These are phyloP conservation scores for Eupithecia pulchellata DNA, from an alignment of 2,888 invertebrate species.

Conservation along the genomic window DNA sequence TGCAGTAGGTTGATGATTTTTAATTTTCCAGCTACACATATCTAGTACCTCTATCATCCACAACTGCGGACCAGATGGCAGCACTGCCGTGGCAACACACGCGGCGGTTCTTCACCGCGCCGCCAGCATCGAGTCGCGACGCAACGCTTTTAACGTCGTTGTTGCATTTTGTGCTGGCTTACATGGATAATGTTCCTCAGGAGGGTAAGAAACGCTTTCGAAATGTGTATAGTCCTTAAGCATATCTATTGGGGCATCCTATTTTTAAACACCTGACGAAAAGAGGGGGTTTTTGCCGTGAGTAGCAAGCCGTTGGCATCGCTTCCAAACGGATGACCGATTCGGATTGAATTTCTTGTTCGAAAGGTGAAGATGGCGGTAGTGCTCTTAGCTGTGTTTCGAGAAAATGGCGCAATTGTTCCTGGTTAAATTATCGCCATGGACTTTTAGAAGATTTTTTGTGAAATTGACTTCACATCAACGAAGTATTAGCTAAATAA, in stretches of 20 bases:
- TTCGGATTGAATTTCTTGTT: not conserved
- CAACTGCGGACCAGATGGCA: slow-evolving; percentile 62
- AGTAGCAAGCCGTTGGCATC: not conserved
- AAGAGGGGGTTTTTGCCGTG: not conserved
- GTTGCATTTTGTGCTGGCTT: slow-evolving; percentile 67
- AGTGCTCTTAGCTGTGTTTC: not conserved
- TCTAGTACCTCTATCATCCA: slow-evolving; percentile 64
- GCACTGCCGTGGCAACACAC: slow-evolving; percentile 87
- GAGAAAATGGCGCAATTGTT: not conserved
- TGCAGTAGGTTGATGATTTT: no score
- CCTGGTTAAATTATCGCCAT: not conserved
- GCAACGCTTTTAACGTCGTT: slow-evolving; percentile 83
- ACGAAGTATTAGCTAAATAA: not conserved
- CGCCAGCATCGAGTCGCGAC: slow-evolving; percentile 88
- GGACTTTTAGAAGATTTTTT: not conserved
- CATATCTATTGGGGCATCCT: not conserved
- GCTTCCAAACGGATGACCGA: not conserved
- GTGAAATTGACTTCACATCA: not conserved
- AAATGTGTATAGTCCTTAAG: no score
- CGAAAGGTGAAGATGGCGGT: not conserved
- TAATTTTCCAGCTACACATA: slow-evolving; percentile 75
- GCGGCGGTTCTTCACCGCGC: slow-evolving; percentile 85
- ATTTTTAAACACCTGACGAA: not conserved
- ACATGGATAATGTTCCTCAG: slow-evolving; percentile 68
- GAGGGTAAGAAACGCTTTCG: slow-evolving; percentile 52